These are phyloP conservation scores for Sipha maydis DNA, from an alignment of 2,888 invertebrate genomes.

Conservation along the genomic window DNA sequence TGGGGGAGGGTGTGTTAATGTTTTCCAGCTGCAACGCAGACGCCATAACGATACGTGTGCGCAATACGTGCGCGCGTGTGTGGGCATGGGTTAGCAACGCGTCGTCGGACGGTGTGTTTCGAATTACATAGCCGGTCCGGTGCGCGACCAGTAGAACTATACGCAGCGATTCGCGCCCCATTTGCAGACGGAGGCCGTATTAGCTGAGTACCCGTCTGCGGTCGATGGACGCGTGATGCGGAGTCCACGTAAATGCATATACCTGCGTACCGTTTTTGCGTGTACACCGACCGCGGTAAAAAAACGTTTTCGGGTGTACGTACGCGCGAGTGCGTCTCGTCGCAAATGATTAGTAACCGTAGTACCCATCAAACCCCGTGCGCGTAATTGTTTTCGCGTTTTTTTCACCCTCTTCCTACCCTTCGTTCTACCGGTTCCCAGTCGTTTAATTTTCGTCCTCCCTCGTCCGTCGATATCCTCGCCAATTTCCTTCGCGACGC, in stretches of 20 bases:
- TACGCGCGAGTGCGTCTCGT: too few relatives aligned
- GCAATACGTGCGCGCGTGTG: too few relatives aligned
- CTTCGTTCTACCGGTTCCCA: not conserved
- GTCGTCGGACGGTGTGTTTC: too few relatives aligned
- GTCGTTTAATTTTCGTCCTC: not conserved
- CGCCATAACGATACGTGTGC: too few relatives aligned
- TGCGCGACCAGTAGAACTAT: too few relatives aligned
- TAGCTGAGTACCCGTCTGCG: conserved; percentile 3
- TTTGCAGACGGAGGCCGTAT: not conserved
- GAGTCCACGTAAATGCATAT: not conserved
- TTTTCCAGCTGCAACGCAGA: conserved; percentile 39
- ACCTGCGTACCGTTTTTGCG: not conserved
- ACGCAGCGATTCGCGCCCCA: conserved; percentile 41
- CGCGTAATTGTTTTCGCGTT: not conserved
- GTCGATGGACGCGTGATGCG: conserved; percentile 14
- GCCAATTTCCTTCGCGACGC: not conserved
- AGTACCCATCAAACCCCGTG: too few relatives aligned
- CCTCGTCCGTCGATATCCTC: not conserved
- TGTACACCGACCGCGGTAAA: not conserved
- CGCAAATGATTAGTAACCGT: too few relatives aligned
- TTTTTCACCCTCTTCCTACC: not conserved
- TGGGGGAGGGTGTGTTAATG: not conserved
- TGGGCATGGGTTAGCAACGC: too few relatives aligned
- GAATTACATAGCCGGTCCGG: too few relatives aligned
- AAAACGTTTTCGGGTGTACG: too few relatives aligned